Evolutionary conservation across 2,888 invertebrate species (phyloP), one percentile per base, ranked within the genome.

Genomic region (Pachliopta kotzebuea): DNA sequence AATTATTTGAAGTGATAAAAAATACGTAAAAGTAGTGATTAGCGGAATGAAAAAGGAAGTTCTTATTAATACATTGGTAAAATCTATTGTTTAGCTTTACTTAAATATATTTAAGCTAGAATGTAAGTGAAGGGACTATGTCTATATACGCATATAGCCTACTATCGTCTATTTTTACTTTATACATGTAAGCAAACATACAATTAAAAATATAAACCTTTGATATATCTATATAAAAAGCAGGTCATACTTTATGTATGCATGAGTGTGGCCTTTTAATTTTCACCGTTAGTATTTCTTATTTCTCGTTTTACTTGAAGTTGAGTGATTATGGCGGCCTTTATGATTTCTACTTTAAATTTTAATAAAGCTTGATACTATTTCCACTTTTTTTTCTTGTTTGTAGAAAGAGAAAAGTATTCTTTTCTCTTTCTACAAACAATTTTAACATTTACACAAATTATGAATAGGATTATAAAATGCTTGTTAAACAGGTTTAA

Each of bases 111-210:
- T 56, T 21, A 37, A 56, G 21, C 21, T 37, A 17, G 17, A n/a
- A 29, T 45, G 45, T 45, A 45, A 4, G 45, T 45, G 45, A 56
- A 37, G 21, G 11, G 37, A 23, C 17, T 14, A 63, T 59, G 29
- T 20, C 31, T 62, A 61, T 57, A 24, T 52, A 62, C 52, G 58
- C 58, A 59, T 58, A 59, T 58, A 11, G n/a, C 11, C 21, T 20
- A 20, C 20, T 11, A 20, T 21, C 8, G 31, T 54, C 31, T 29
- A n/a, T n/a, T n/a, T n/a, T n/a, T n/a, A n/a, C n/a, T n/a, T n/a
- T n/a, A n/a, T n/a, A n/a, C n/a, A n/a, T n/a, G n/a, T n/a, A n/a
- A n/a, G n/a, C n/a, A n/a, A n/a, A n/a, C n/a, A n/a, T n/a, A n/a
- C n/a, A n/a, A n/a, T n/a, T n/a, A n/a, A n/a, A n/a, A n/a, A n/a